phyloP scores from a whole-genome alignment of 2,113 vertebrate species.

The Raja brachyura region DNA sequence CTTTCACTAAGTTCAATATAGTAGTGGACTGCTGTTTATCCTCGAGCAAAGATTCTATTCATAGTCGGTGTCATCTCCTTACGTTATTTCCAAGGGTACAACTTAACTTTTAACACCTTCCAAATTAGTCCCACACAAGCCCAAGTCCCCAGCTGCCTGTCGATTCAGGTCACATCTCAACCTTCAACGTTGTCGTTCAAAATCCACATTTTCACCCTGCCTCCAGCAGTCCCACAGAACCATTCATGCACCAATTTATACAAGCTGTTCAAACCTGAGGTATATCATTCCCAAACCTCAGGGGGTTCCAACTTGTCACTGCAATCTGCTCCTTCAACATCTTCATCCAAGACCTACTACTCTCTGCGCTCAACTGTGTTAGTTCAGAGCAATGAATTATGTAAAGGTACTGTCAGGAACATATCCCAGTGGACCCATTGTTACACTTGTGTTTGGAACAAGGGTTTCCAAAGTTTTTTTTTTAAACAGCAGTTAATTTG shows the following conservation, averaged over 20 bases:
- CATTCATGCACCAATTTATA: not conserved
- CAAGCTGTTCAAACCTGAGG: constrained; percentile 21
- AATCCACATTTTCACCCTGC: not conserved
- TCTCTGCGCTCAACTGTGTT: not conserved
- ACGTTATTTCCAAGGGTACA: constrained; percentile 25
- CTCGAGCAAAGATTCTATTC: not conserved
- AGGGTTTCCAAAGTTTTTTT: not conserved
- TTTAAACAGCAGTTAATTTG: constrained; percentile 26
- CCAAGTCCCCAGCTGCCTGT: not conserved
- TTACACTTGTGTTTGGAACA: constrained; percentile 16
- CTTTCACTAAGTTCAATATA: not conserved
- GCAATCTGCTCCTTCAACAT: constrained; percentile 35
- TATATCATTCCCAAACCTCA: constrained; percentile 27
- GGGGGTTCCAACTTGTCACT: constrained; percentile 5
- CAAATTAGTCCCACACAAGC: not conserved
- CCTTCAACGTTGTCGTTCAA: not conserved
- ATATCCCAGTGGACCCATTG: not conserved
- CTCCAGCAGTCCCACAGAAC: constrained; percentile 13
- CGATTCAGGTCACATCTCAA: not conserved
- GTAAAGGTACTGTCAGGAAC: constrained; percentile 14
- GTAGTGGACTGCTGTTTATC: not conserved
- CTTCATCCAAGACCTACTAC: constrained; percentile 28
- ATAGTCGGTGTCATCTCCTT: not conserved
- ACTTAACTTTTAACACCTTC: constrained; percentile 18
- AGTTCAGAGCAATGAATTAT: constrained; percentile 28